Evolutionary conservation across 2,113 vertebrate genomes (phyloP).

Genomic region (Hemibagrus wyckioides): DNA sequence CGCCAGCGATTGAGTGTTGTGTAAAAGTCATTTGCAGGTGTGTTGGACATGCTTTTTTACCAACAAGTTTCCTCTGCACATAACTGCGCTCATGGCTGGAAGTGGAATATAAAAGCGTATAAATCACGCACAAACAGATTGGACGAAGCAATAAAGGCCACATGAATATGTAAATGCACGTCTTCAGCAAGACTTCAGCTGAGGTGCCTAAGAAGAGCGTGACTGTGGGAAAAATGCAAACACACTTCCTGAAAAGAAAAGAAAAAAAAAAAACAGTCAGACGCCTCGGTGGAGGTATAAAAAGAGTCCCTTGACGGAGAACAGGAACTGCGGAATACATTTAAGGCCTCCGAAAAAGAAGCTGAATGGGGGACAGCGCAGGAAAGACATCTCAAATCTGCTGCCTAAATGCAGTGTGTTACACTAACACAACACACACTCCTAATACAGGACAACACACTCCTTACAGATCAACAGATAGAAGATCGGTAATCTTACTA

Average conservation of each 20-base stretch:
- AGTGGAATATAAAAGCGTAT: background rate
- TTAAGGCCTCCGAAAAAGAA: constrained; percentile 27
- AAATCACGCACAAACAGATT: constrained; percentile 29
- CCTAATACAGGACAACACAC: background rate
- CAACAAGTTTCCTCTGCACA: constrained; percentile 3
- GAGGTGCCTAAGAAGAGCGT: background rate
- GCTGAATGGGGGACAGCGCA: background rate
- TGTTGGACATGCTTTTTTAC: background rate
- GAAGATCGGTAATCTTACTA: background rate
- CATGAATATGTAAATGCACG: constrained; percentile 2
- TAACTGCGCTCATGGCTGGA: background rate
- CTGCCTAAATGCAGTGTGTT: background rate
- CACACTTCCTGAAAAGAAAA: constrained; percentile 2
- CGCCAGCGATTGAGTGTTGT: background rate
- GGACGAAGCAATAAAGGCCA: background rate
- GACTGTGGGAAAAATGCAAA: constrained; percentile 32
- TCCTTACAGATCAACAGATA: background rate
- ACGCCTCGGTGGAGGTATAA: background rate
- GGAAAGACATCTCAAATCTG: background rate
- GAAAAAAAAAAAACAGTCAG: constrained; percentile 1
- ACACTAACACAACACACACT: background rate
- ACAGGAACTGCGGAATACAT: constrained; percentile 27
- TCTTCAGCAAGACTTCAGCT: background rate
- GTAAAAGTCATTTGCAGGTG: constrained; percentile 16
- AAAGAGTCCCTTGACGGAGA: constrained; percentile 10